These are phyloP conservation scores for Cyrtorhinus lividipennis DNA, from an alignment of 1,140 invertebrate species.

Conservation along the genomic window DNA sequence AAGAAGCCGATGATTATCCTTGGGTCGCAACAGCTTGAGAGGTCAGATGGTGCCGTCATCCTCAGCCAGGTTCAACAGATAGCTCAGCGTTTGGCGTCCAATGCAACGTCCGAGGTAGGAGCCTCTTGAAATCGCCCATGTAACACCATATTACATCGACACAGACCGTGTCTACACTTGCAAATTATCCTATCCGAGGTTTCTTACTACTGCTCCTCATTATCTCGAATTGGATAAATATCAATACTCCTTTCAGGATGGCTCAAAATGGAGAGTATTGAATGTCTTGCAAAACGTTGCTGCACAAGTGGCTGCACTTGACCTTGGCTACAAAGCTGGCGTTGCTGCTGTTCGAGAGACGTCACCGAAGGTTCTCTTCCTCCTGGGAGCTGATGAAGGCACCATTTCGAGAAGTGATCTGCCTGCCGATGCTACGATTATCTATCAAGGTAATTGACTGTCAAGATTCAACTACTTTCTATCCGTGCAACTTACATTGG, in stretches of 20 bases:
- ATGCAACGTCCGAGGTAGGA: slow-evolving; percentile 30
- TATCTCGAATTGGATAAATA: background rate
- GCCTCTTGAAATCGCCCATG: too few species aligned
- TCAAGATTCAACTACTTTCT: too few species aligned
- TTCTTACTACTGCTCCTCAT: background rate
- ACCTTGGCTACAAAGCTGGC: slow-evolving; percentile 82
- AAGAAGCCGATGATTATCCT: slow-evolving; percentile 86
- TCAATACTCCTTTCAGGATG: slow-evolving; percentile 29
- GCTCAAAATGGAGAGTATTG: slow-evolving; percentile 56
- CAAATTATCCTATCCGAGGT: too few species aligned
- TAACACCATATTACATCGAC: too few species aligned
- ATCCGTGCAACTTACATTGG: too few species aligned
- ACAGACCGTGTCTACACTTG: too few species aligned
- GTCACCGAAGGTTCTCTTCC: slow-evolving; percentile 68
- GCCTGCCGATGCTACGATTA: slow-evolving; percentile 66
- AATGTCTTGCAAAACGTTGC: slow-evolving; percentile 85
- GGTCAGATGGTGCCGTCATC: slow-evolving; percentile 62
- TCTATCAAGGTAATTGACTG: slow-evolving; percentile 88
- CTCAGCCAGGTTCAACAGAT: slow-evolving; percentile 59
- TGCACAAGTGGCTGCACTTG: slow-evolving; percentile 87
- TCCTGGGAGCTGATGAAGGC: slow-evolving; percentile 85
- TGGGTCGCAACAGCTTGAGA: slow-evolving; percentile 66
- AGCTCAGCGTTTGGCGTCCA: slow-evolving; percentile 35
- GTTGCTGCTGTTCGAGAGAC: slow-evolving; percentile 49
- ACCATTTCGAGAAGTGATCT: slow-evolving; percentile 62